Conservation (phyloP, 2,113 vertebrate species). For the Malurus alboscapulatus region DNA sequence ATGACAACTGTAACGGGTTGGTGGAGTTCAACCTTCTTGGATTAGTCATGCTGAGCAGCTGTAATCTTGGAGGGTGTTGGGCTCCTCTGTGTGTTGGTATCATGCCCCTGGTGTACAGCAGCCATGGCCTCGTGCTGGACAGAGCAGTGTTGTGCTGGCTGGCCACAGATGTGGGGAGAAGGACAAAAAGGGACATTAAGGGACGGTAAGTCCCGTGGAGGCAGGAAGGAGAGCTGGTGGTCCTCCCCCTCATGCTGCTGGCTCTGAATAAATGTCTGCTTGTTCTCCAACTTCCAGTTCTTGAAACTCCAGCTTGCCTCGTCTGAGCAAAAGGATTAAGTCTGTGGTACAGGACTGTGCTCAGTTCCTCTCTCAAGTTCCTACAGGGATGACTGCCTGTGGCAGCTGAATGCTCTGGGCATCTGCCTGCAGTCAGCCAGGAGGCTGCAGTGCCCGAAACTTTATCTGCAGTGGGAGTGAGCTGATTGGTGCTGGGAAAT, state of each 20-base stretch:
- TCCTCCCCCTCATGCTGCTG: not conserved
- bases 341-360: fast-evolving
- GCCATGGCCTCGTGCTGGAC: fast-evolving
- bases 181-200: constrained; percentile 61
- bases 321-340: not conserved
- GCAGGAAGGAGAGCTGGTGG: constrained; percentile 37
- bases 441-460: not conserved
- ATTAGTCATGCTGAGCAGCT: not conserved
- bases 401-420: not conserved
- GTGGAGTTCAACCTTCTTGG: not conserved
- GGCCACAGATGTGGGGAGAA: not conserved
- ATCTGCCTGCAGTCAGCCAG: not conserved
- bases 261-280: constrained; percentile 16
- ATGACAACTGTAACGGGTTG: not conserved
- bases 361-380: not conserved
- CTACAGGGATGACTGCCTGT: not conserved
- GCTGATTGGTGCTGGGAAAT: not conserved
- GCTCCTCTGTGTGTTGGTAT: not conserved
- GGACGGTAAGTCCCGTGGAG: not conserved
- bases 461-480: not conserved
- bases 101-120: fast-evolving
- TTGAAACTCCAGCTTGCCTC: not conserved
- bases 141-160: not conserved
- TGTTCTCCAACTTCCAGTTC: constrained; percentile 59
- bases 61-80: not conserved